Evolutionary conservation across 2,113 vertebrate genomes (phyloP).

Genomic region (Zapornia atra): DNA sequence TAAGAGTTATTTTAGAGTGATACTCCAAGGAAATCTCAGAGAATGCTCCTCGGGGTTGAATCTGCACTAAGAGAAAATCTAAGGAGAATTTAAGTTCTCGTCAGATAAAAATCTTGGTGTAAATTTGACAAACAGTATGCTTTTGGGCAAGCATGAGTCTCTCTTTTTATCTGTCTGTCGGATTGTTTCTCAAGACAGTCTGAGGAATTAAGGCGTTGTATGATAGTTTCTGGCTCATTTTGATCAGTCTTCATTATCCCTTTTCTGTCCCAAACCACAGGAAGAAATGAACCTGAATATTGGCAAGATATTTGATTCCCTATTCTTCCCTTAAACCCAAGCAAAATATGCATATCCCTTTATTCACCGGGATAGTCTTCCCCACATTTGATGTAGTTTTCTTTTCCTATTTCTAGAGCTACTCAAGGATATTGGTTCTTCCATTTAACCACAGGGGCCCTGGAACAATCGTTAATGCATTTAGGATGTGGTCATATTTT

Average conservation of each 20-base stretch:
- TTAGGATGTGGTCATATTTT: constrained; percentile 70
- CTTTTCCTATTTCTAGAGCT: constrained; percentile 35
- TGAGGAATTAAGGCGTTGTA: constrained; percentile 27
- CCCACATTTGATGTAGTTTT: constrained; percentile 42
- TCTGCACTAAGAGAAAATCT: not conserved
- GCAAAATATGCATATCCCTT: constrained; percentile 25
- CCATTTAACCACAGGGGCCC: constrained; percentile 32
- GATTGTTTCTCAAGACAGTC: not conserved
- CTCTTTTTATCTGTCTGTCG: constrained; percentile 27
- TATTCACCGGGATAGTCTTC: not conserved
- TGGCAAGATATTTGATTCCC: not conserved
- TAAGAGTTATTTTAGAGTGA: not conserved
- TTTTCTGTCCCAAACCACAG: constrained; percentile 13
- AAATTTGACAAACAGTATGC: constrained; percentile 39
- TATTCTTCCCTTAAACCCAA: constrained; percentile 16
- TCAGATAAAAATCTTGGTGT: constrained; percentile 11
- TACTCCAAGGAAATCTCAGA: not conserved
- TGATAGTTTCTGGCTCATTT: constrained; percentile 43
- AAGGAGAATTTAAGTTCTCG: not conserved
- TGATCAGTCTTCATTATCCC: constrained; percentile 11
- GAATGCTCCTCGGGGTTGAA: not conserved
- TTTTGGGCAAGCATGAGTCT: not conserved
- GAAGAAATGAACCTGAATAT: constrained; percentile 19
- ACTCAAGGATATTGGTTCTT: constrained; percentile 63
- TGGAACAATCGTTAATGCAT: constrained; percentile 64